phyloP scores from a whole-genome alignment of 2,888 invertebrate genomes.

The Stenodema calcarata region DNA sequence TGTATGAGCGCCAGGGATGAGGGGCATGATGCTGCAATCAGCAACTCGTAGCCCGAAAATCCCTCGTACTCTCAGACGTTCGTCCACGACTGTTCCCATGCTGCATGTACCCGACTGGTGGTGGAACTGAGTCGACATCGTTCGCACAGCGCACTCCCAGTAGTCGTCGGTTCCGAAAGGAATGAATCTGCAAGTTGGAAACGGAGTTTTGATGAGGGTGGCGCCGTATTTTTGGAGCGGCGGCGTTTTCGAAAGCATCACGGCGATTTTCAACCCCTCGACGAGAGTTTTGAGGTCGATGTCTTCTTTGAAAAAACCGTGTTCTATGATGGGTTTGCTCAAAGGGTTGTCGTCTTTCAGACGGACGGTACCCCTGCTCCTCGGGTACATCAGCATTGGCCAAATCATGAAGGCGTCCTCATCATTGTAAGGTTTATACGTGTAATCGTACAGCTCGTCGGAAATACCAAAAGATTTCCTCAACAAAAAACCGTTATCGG shows the following conservation, averaged over 20 bases:
- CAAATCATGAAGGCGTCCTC: conserved; percentile 58
- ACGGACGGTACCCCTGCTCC: conserved; percentile 56
- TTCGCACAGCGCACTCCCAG: conserved; percentile 67
- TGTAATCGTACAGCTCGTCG: conserved; percentile 59
- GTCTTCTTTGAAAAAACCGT: conserved; percentile 55
- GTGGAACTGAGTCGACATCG: conserved; percentile 67
- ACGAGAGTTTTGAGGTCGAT: conserved; percentile 55
- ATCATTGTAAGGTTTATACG: conserved; percentile 57
- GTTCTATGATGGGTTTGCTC: conserved; percentile 55
- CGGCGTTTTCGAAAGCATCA: conserved; percentile 57
- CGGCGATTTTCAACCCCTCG: conserved; percentile 57
- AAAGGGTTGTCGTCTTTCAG: conserved; percentile 55
- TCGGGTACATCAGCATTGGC: conserved; percentile 57
- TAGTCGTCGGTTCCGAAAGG: conserved; percentile 60
- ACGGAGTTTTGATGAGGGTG: conserved; percentile 64
- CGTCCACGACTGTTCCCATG: conserved; percentile 72
- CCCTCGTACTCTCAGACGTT: conserved; percentile 65
- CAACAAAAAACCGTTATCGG: conserved; percentile 56
- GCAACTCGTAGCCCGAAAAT: conserved; percentile 65
- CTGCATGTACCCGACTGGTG: conserved; percentile 75
- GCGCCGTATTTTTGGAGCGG: conserved; percentile 57
- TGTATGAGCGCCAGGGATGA: conserved; percentile 67
- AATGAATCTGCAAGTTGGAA: conserved; percentile 66
- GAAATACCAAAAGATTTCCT: conserved; percentile 57
- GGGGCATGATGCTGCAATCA: conserved; percentile 66